Evolutionary conservation across 2,113 vertebrate genomes (phyloP).

Genomic region (Cinclus mexicanus): DNA sequence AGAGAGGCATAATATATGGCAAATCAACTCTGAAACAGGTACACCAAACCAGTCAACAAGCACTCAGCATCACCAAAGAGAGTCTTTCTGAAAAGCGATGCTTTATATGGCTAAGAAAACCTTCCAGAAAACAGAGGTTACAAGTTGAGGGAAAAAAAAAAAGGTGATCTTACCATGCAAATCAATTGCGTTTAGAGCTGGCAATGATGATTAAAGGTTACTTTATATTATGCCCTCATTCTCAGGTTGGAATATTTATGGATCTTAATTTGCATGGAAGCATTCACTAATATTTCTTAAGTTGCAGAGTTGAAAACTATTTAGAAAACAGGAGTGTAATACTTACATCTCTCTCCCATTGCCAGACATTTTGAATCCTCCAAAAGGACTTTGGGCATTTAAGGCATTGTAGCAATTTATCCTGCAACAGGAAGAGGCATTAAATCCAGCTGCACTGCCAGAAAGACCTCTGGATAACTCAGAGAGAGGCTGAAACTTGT

Average conservation of each 20-base stretch:
- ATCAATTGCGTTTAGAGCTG: background rate
- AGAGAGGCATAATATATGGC: background rate
- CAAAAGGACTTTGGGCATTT: conserved; percentile 97
- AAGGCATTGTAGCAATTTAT: conserved; percentile 99
- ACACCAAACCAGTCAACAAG: background rate
- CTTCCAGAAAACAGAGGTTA: background rate
- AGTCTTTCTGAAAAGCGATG: background rate
- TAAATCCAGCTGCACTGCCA: background rate
- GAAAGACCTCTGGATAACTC: background rate
- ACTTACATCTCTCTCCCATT: conserved; percentile 99
- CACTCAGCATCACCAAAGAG: background rate
- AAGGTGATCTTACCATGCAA: background rate
- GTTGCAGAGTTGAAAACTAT: background rate
- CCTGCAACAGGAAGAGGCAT: conserved; percentile 74
- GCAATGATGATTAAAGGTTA: background rate
- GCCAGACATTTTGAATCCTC: conserved; percentile 99
- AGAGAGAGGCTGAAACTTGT: background rate
- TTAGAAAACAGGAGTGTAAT: background rate
- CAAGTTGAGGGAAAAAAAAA: background rate
- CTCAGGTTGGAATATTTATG: background rate
- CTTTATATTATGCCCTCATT: background rate
- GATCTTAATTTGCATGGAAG: background rate
- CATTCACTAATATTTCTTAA: background rate
- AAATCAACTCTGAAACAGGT: background rate
- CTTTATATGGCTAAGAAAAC: background rate